Evolutionary conservation across 2,888 invertebrate species (phyloP).

Genomic region (Cordilura impudica): DNA sequence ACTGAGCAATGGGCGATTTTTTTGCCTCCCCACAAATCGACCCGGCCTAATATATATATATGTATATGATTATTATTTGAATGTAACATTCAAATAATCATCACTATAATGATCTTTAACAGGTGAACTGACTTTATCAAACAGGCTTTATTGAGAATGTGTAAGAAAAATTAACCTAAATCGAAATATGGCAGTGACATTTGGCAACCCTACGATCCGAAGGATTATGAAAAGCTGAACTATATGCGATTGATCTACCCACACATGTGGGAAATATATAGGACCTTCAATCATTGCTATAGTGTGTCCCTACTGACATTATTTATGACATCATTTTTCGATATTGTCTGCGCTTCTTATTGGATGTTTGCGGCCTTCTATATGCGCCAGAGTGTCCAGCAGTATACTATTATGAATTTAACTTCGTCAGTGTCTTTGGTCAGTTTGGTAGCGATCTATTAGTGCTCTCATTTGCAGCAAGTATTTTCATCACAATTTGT

Average conservation of each 20-base stretch:
- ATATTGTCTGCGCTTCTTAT: conserved; percentile 51
- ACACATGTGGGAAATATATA: conserved; percentile 37
- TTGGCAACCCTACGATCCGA: conserved; percentile 28
- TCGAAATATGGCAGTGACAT: conserved; percentile 10
- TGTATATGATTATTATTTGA: too few relatives aligned
- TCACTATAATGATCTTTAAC: neutral
- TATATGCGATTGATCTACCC: conserved; percentile 48
- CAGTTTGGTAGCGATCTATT: conserved; percentile 62
- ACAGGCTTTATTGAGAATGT: too few relatives aligned
- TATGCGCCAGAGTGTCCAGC: too few relatives aligned
- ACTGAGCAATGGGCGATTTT: too few relatives aligned
- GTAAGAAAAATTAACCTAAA: too few relatives aligned
- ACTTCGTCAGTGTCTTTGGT: conserved; percentile 63
- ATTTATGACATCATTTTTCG: too few relatives aligned
- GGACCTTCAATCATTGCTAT: conserved; percentile 39
- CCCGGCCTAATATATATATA: too few relatives aligned
- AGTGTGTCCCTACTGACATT: conserved; percentile 54
- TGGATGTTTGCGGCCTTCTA: conserved; percentile 51
- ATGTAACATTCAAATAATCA: neutral
- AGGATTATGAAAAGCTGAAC: conserved; percentile 62
- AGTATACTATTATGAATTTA: too few relatives aligned
- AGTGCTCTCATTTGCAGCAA: too few relatives aligned
- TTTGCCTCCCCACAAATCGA: too few relatives aligned
- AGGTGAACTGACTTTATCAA: neutral
- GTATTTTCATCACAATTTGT: too few relatives aligned